Percentiles rank a stretch among this genome's conserved stretches.
Evolutionary conservation across 92 coral and sea anemone species (phyloP).

Genomic region (Parazoanthus swiftii): DNA sequence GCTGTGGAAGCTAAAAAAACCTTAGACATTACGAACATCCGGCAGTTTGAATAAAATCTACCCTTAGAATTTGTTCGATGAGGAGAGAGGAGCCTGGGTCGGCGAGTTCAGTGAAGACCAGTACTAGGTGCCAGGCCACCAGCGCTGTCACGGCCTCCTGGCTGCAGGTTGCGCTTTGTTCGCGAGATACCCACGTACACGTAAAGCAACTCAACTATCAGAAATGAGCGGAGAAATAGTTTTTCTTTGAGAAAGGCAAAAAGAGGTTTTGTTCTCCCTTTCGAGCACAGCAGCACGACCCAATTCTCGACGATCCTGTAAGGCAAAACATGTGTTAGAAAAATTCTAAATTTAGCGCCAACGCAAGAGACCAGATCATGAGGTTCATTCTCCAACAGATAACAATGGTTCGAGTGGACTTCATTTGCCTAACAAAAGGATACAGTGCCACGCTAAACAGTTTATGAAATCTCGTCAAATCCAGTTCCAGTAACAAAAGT

Average conservation of each 20-base stretch:
- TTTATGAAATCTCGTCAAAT: neutral
- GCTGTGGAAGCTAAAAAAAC: too few relatives aligned
- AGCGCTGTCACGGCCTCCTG: neutral
- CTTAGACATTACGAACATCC: too few relatives aligned
- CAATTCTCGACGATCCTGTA: neutral
- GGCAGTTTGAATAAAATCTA: too few relatives aligned
- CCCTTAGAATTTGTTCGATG: too few relatives aligned
- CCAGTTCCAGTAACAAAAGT: neutral
- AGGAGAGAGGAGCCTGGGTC: too few relatives aligned
- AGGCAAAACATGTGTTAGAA: neutral
- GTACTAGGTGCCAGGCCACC: neutral
- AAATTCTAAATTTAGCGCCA: constrained; percentile 19
- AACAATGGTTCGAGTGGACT: neutral
- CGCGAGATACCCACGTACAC: constrained; percentile 23
- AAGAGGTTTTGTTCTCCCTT: neutral
- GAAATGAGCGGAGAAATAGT: neutral
- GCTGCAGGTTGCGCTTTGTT: constrained; percentile 38
- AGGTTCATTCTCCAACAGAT: neutral
- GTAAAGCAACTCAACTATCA: neutral
- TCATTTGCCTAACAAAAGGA: constrained; percentile 25
- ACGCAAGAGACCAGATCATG: constrained; percentile 4
- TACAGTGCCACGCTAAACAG: neutral
- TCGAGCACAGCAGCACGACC: neutral
- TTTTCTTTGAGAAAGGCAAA: neutral
- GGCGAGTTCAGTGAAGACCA: too few relatives aligned